phyloP scores from a whole-genome alignment of 1,140 invertebrate species.

The Glomeris maerens region DNA sequence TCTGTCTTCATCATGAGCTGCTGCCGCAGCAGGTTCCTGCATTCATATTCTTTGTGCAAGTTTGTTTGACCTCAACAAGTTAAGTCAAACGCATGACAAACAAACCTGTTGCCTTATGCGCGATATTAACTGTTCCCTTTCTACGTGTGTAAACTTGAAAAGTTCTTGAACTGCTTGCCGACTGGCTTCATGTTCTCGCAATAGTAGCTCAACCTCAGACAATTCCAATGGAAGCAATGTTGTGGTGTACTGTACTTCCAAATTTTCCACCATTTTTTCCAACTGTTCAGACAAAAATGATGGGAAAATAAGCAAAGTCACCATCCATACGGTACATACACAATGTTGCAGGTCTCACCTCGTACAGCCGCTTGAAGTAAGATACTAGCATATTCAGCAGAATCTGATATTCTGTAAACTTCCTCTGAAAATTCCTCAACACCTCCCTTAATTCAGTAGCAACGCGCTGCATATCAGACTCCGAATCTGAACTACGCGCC shows the following conservation, averaged over 20 bases:
- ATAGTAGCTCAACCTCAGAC: conserved; percentile 34
- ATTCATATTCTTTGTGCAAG: neutral
- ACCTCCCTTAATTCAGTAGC: conserved; percentile 46
- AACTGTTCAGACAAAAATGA: too few relatives aligned
- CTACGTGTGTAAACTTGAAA: conserved; percentile 42
- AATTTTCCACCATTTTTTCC: conserved; percentile 35
- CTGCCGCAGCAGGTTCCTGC: conserved; percentile 46
- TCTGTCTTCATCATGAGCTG: conserved; percentile 51
- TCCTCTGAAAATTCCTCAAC: conserved; percentile 47
- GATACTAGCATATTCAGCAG: conserved; percentile 53
- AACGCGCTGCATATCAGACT: conserved; percentile 37
- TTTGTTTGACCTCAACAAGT: too few relatives aligned
- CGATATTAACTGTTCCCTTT: conserved; percentile 45
- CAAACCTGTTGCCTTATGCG: conserved; percentile 47
- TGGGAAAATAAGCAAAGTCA: too few relatives aligned
- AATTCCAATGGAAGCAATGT: conserved; percentile 34
- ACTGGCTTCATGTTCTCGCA: conserved; percentile 43
- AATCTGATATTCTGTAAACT: conserved; percentile 55
- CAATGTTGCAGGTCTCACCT: conserved; percentile 39
- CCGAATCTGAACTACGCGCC: conserved; percentile 28
- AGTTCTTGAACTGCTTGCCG: conserved; percentile 42
- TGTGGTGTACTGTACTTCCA: conserved; percentile 32
- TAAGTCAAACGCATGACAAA: conserved; percentile 7
- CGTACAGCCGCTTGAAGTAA: conserved; percentile 49
- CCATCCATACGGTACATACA: too few relatives aligned